phyloP scores from a whole-genome alignment of 1,140 invertebrate species.

The Lysiphlebus fabarum region DNA sequence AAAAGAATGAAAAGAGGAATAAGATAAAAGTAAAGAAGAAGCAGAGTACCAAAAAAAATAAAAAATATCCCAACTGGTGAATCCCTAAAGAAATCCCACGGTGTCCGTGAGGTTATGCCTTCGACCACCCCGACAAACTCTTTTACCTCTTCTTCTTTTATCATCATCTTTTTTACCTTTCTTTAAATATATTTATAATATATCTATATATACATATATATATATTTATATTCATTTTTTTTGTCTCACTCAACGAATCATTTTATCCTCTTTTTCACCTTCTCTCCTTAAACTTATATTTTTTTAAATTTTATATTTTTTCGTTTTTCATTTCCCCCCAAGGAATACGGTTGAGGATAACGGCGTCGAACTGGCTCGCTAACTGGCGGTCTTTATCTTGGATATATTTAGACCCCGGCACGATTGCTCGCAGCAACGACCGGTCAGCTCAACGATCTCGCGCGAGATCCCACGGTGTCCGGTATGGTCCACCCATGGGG shows the following conservation, averaged over 20 bases:
- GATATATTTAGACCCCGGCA: slow-evolving; percentile 29
- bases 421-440: slow-evolving; percentile 28
- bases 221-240: neutral
- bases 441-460: slow-evolving; percentile 25
- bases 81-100: slow-evolving; percentile 30
- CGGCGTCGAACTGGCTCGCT: slow-evolving; percentile 29
- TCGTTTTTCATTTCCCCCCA: slow-evolving; percentile 7
- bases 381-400: slow-evolving; percentile 32
- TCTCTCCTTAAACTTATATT: slow-evolving; percentile 2
- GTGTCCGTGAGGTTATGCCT: slow-evolving; percentile 29
- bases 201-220: neutral
- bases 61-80: slow-evolving; percentile 19
- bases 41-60: slow-evolving; percentile 10
- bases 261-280: slow-evolving; percentile 12
- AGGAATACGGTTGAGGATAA: slow-evolving; percentile 26
- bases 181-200: slow-evolving; percentile 9
- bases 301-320: neutral
- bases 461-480: slow-evolving; percentile 30
- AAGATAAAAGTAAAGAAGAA: neutral
- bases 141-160: slow-evolving; percentile 7
- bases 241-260: slow-evolving; percentile 4
- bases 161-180: slow-evolving; percentile 3
- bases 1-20: slow-evolving; percentile 2
- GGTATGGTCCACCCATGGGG: slow-evolving; percentile 27
- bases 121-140: slow-evolving; percentile 24